phyloP scores from a whole-genome alignment of 1,140 invertebrate species.

The Zeugodacus cucurbitae region DNA sequence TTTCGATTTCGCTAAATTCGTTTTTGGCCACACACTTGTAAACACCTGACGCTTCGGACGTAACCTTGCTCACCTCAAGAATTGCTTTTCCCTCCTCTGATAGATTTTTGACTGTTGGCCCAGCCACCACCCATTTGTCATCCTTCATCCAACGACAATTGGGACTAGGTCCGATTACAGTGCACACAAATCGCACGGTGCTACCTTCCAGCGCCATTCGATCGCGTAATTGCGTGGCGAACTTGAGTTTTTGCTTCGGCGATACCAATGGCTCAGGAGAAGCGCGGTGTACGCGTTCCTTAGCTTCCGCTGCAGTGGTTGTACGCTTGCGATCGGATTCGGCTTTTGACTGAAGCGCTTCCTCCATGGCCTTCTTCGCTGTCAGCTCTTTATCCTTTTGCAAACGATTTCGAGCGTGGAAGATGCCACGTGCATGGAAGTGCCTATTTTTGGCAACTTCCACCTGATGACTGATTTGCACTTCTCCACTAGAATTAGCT shows the following conservation, averaged over 20 bases:
- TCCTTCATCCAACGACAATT: constrained; percentile 87
- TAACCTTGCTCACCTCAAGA: constrained; percentile 55
- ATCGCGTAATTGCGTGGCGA: constrained; percentile 84
- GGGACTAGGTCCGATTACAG: constrained; percentile 83
- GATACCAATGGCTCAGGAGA: constrained; percentile 59
- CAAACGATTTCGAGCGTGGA: constrained; percentile 58
- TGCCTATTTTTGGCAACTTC: constrained; percentile 61
- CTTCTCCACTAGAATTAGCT: constrained; percentile 75
- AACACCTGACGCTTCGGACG: constrained; percentile 56
- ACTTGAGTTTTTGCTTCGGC: constrained; percentile 67
- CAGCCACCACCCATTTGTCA: constrained; percentile 67
- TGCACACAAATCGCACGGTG: constrained; percentile 84
- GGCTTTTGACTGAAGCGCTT: constrained; percentile 55
- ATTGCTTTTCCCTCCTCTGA: constrained; percentile 63
- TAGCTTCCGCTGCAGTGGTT: constrained; percentile 55
- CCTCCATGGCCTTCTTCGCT: constrained; percentile 57
- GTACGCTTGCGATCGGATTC: constrained; percentile 61
- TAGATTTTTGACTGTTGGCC: constrained; percentile 56
- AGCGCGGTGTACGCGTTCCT: constrained; percentile 49
- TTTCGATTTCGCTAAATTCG: constrained; percentile 62
- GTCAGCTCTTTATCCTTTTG: constrained; percentile 58
- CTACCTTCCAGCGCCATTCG: constrained; percentile 79
- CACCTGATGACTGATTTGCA: constrained; percentile 59
- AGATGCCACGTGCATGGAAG: constrained; percentile 61
- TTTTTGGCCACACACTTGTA: constrained; percentile 64